phyloP scores from a whole-genome alignment of 2,888 invertebrate genomes.

The Acleris emargana region DNA sequence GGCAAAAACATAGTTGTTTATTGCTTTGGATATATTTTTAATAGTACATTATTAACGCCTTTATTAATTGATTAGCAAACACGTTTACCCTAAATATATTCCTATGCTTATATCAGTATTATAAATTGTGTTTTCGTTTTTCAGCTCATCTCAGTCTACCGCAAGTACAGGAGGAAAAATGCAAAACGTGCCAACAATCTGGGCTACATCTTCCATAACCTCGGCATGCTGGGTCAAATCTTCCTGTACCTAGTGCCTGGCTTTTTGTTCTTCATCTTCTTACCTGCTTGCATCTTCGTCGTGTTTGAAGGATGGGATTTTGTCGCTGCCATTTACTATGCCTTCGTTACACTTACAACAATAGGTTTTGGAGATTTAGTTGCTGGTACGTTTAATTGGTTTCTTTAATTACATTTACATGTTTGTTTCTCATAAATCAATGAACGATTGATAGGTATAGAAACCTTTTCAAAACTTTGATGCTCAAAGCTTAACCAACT shows the following conservation, averaged over 20 bases:
- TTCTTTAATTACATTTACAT: background rate
- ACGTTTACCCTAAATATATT: background rate
- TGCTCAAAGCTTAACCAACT: too few species aligned
- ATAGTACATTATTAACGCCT: background rate
- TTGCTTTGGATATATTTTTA: background rate
- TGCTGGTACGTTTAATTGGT: conserved; percentile 84
- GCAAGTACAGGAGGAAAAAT: conserved; percentile 90
- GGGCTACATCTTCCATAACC: conserved; percentile 86
- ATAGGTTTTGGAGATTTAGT: conserved; percentile 97
- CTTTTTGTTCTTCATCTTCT: conserved; percentile 92
- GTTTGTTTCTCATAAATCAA: too few species aligned
- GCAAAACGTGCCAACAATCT: conserved; percentile 82
- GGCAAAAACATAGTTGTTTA: too few species aligned
- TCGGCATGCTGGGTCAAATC: conserved; percentile 91
- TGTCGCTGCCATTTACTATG: conserved; percentile 92
- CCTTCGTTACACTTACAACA: conserved; percentile 93
- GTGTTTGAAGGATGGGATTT: conserved; percentile 94
- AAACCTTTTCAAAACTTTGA: too few species aligned
- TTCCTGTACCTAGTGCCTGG: conserved; percentile 94
- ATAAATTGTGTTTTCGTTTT: conserved; percentile 42
- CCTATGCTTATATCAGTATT: background rate
- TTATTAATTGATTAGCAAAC: background rate
- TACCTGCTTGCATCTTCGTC: conserved; percentile 93
- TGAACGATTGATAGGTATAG: too few species aligned
- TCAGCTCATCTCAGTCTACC: conserved; percentile 90